Evolutionary conservation across 2,113 vertebrate genomes (phyloP).

Genomic region (Apeltes quadracus): DNA sequence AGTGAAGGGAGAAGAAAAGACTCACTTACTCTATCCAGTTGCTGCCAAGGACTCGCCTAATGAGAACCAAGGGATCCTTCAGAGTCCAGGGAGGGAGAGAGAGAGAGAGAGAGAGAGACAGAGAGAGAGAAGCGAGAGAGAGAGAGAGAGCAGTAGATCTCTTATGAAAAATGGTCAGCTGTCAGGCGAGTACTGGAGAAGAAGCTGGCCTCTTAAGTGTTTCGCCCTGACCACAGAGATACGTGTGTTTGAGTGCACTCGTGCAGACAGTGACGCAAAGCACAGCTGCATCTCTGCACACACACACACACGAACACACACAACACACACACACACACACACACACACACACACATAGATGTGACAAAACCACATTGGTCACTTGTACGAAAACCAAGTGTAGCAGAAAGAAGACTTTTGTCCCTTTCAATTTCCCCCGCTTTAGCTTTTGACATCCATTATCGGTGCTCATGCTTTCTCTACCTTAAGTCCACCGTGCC

Average conservation of each 20-base stretch:
- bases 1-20: slow-evolving; percentile 36
- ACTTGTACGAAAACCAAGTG: slow-evolving; percentile 14
- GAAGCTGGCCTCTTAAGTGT: slow-evolving; percentile 50
- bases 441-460: background rate
- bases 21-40: slow-evolving; percentile 38
- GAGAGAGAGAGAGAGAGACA: slow-evolving; percentile 4
- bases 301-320: background rate
- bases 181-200: slow-evolving; percentile 48
- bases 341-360: slow-evolving; percentile 6
- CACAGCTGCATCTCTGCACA: slow-evolving; percentile 24
- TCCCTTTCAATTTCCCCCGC: background rate
- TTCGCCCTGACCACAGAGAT: slow-evolving; percentile 49
- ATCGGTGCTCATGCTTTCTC: background rate
- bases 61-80: slow-evolving; percentile 50
- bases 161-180: slow-evolving; percentile 52
- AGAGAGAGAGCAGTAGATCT: slow-evolving; percentile 15
- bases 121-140: slow-evolving; percentile 3
- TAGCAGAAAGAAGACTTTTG: slow-evolving; percentile 24
- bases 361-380: slow-evolving; percentile 29
- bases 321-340: background rate
- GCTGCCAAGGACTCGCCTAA: slow-evolving; percentile 55
- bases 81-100: slow-evolving; percentile 22
- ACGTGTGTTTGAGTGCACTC: slow-evolving; percentile 10
- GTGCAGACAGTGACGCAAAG: slow-evolving; percentile 30
- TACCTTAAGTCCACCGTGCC: slow-evolving; percentile 18